These are phyloP conservation scores for Megaustenia siamemsis DNA, from an alignment of 2,888 invertebrate species.

Conservation along the genomic window DNA sequence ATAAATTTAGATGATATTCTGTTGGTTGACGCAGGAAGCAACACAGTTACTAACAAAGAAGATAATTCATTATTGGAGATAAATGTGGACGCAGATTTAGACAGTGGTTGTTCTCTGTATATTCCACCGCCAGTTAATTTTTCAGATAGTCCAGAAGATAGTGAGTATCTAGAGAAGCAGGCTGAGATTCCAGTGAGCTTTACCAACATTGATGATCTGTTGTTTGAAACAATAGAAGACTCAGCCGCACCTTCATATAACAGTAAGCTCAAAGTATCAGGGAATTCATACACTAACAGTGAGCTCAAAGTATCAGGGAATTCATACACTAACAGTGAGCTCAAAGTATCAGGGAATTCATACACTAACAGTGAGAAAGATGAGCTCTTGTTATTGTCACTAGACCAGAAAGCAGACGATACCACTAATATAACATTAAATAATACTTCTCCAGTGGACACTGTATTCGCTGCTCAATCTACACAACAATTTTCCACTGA, in stretches of 20 bases:
- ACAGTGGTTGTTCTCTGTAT: background rate
- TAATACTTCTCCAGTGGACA: background rate
- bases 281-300: background rate
- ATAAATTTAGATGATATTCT: background rate
- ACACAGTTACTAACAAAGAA: background rate
- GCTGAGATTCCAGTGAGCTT: conserved; percentile 37
- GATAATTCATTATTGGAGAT: too few relatives aligned
- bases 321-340: background rate
- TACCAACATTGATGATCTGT: conserved; percentile 70
- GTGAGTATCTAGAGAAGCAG: background rate
- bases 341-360: background rate
- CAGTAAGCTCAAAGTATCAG: background rate
- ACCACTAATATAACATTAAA: background rate
- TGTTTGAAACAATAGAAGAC: conserved; percentile 45
- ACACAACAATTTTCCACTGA: conserved; percentile 22
- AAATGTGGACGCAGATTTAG: background rate
- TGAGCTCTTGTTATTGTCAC: background rate
- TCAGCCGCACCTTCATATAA: too few relatives aligned
- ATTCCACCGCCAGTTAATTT: conserved; percentile 71
- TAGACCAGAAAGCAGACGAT: background rate
- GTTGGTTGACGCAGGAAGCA: background rate
- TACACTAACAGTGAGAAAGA: background rate
- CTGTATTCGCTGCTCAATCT: conserved; percentile 16
- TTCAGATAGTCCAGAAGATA: conserved; percentile 9
- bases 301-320: background rate